Conservation (phyloP, 2,797 vertebrate species). For the Philypnodon macrostomus region DNA sequence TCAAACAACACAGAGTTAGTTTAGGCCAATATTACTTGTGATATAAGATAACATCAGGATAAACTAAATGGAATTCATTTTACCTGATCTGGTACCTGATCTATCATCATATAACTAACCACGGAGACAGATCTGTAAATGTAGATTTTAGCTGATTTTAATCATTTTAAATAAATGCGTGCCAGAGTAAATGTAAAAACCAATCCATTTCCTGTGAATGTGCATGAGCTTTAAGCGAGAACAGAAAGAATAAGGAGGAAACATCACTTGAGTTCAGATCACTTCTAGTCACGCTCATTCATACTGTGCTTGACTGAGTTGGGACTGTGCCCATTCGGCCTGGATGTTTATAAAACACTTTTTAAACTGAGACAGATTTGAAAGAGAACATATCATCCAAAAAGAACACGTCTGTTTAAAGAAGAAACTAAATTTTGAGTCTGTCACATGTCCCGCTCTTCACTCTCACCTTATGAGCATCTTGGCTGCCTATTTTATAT, state of each 20-base stretch:
- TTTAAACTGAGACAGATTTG: conserved; percentile 19
- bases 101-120: too few relatives aligned
- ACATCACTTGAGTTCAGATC: conserved; percentile 44
- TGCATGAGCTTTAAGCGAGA: conserved; percentile 18
- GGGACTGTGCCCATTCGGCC: conserved; percentile 15
- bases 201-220: not conserved
- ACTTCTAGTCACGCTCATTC: conserved; percentile 45
- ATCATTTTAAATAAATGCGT: not conserved
- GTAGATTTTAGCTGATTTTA: not conserved
- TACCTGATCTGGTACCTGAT: too few relatives aligned
- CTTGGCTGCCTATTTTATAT: conserved; percentile 39
- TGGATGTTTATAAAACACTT: conserved; percentile 39
- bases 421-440: conserved; percentile 16
- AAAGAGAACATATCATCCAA: conserved; percentile 18
- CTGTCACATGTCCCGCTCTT: conserved; percentile 31
- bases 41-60: too few relatives aligned
- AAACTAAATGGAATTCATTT: too few relatives aligned
- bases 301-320: conserved; percentile 30
- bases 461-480: conserved; percentile 49
- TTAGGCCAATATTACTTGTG: too few relatives aligned
- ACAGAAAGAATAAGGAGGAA: conserved; percentile 22
- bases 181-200: not conserved
- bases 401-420: conserved; percentile 11
- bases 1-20: too few relatives aligned
- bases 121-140: not conserved